Conservation (phyloP, 2,888 invertebrate genomes). For the Venusia cambrica region DNA sequence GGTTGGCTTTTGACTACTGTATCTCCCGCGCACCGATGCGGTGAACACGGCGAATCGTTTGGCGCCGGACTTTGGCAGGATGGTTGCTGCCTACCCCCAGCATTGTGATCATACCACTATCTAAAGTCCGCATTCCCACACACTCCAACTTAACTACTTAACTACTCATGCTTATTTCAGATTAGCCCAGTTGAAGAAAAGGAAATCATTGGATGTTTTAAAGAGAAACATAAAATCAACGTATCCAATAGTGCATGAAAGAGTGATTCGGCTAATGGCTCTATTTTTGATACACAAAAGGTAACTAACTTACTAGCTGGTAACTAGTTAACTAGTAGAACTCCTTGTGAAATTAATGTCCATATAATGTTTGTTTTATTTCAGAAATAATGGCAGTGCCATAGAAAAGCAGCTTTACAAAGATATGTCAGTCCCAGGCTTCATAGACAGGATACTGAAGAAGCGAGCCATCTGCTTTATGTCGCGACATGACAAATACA, state of each 20-base stretch:
- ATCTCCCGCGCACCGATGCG: too few species aligned
- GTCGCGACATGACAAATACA: constrained; percentile 68
- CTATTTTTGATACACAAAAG: constrained; percentile 84
- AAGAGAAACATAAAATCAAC: constrained; percentile 77
- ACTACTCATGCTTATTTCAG: too few species aligned
- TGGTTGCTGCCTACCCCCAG: too few species aligned
- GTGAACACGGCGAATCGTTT: too few species aligned
- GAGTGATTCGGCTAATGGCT: constrained; percentile 81
- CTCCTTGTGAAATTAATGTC: too few species aligned
- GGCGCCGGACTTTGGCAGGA: too few species aligned
- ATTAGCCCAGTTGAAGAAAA: constrained; percentile 52
- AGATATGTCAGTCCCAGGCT: constrained; percentile 75
- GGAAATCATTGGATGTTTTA: constrained; percentile 53
- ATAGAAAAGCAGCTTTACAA: constrained; percentile 79
- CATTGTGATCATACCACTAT: too few species aligned
- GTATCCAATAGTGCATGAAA: constrained; percentile 86
- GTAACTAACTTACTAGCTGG: too few species aligned
- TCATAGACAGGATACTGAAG: constrained; percentile 79
- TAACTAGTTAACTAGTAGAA: too few species aligned
- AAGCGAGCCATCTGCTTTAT: constrained; percentile 80
- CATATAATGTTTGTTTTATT: not conserved
- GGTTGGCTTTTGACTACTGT: too few species aligned
- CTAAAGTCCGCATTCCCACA: too few species aligned
- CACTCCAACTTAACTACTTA: too few species aligned
- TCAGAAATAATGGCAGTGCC: constrained; percentile 65